Base-by-base conservation (phyloP, 2,113 vertebrate species). In the Strix uralensis region DNA sequence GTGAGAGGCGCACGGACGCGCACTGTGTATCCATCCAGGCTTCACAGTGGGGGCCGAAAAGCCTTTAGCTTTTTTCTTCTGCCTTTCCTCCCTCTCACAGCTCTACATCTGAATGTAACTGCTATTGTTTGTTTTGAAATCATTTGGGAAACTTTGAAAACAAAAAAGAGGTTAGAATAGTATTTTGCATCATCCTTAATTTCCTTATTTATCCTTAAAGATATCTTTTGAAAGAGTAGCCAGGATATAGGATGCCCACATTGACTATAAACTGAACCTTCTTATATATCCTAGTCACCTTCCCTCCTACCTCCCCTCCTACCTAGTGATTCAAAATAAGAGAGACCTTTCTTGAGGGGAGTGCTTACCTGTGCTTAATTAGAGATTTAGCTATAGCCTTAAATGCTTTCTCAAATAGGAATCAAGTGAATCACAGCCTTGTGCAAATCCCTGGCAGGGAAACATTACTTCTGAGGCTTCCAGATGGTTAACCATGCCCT, bases 1-100 rank as follows among this genome's bases (percentile, higher is more conserved):
- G 23, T 0, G 0, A 51, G 55, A 18, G 38, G 59, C 13, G 13
- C 19, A 15, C 0, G 0, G 5, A 10, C 7, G 5, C 0, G 0
- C 3, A 3, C 23, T 40, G 25, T 21, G 42, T 42, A 16, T 66
- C 46, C 17, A 78, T 7, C 36, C 51, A 58, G 29, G 29, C 42
- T 92, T 62, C 5, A 3, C 36, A 14, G 5, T 6, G 6, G 18
- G n/a, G n/a, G 11, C 15, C 18, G 38, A 65, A 90, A 86, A 70
- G 27, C 29, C 52, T 74, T 90, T 1, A 55, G 70, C 32, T 51
- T 38, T 67, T 42, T 51, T 38, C 40, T 67, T 29, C 26, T 19
- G 4, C 52, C 34, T 93, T 88, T 63, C 34, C 21, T 87, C 14
- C 32, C 16, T 69, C 16, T 16, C 3, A 14, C 36, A 65, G 4